Evolutionary conservation across 2,888 invertebrate species (phyloP), one percentile per base, ranked within the genome.

Genomic region (Barypeithes pellucidus): DNA sequence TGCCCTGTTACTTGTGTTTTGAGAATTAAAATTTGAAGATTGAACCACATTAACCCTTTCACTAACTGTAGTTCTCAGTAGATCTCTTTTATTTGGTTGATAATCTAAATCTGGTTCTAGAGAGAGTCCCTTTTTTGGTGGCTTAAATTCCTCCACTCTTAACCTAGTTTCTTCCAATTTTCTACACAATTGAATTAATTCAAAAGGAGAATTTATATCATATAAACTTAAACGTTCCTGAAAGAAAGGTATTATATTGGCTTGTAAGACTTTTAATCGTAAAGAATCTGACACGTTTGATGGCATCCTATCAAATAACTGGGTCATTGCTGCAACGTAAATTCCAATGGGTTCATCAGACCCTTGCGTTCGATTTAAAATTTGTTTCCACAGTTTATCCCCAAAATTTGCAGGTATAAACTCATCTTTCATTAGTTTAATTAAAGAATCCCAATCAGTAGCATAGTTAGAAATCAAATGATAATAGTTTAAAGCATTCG

Each of bases 131-230:
- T 18, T 20, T n/a, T 54, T 54, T 8, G 62, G 63, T 9, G 63
- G 47, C 20, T 16, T 45, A 63, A 63, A 47, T 12, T 36, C 14
- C 22, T 63, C 47, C 11, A 63, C 47, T 9, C 33, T 20, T 3
- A 63, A 5, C 50, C 41, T 66, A 11, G 60, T 45, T 12, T 45
- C 33, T 41, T 74, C 70, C n/a, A 74, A 43, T n/a, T 36, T 54
- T n/a, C n/a, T n/a, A 36, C 71, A 36, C 3, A 22, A 52, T 45
- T 62, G n/a, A 2, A 71, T 22, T 1, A 74, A 14, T 61, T 74
- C 43, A 9, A 16, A 59, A 3, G 62, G 20, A 22, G 60, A 29
- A 20, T 9, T 33, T 22, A 67, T 52, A n/a, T 71, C 61, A 3
- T 11, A 4, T 33, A 50, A 50, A 29, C 9, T 14, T 12, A 63